These are phyloP conservation scores for Dendropsophus ebraccatus DNA, from an alignment of 2,113 vertebrate genomes.

Conservation along the genomic window DNA sequence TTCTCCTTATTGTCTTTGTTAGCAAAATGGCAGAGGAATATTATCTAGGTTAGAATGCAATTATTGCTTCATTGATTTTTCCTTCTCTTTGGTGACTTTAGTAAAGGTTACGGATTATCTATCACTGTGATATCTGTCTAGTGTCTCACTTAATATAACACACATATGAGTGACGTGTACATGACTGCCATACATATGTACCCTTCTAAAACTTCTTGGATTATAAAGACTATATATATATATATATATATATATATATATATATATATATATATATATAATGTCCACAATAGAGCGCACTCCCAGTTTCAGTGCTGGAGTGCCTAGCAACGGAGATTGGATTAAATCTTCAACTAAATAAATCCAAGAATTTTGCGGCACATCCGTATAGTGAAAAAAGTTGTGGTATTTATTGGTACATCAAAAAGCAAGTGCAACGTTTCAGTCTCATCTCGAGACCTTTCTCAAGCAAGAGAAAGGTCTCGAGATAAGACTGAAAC, in stretches of 20 bases:
- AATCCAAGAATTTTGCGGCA: too few species aligned
- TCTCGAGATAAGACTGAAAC: too few species aligned
- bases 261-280: neutral
- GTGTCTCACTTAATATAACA: neutral
- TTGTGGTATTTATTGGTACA: too few species aligned
- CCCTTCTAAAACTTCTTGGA: neutral
- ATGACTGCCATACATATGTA: neutral
- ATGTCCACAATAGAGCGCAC: too few species aligned
- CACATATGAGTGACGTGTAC: neutral
- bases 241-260: neutral
- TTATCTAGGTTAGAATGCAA: slow-evolving; percentile 22
- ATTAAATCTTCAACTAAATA: too few species aligned
- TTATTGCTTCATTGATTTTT: slow-evolving; percentile 51
- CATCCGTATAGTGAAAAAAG: too few species aligned
- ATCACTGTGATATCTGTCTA: neutral
- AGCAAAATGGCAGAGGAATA: slow-evolving; percentile 30
- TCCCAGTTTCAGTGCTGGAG: too few species aligned
- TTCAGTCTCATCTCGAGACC: too few species aligned
- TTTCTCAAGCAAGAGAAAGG: too few species aligned
- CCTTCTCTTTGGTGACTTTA: slow-evolving; percentile 29
- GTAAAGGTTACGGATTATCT: slow-evolving; percentile 51
- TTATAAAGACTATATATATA: neutral
- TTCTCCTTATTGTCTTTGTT: slow-evolving; percentile 23
- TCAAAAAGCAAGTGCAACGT: too few species aligned
- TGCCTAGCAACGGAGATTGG: too few species aligned